Percentiles rank a stretch among this genome's conserved stretches.
phyloP scores from a whole-genome alignment of 2,113 vertebrate genomes.

The Anoplopoma fimbria region DNA sequence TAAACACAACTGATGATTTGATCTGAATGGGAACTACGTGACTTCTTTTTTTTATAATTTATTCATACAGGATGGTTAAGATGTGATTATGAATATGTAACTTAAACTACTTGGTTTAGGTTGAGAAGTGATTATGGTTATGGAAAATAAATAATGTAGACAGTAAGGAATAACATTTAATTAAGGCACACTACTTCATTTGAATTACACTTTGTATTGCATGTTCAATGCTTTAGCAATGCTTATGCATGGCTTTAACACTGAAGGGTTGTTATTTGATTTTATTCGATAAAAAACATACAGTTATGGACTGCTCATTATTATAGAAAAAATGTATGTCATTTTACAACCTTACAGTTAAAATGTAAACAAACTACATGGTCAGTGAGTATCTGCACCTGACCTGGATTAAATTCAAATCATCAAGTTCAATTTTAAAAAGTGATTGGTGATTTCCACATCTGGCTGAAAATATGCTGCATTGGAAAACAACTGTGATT shows the following conservation, averaged over 20 bases:
- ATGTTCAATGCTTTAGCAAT: neutral
- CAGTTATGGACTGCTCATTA: too few species aligned
- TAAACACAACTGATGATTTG: conserved; percentile 1
- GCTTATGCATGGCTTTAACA: too few species aligned
- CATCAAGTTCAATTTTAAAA: too few species aligned
- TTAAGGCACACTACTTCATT: neutral
- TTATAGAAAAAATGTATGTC: too few species aligned
- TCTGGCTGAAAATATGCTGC: too few species aligned
- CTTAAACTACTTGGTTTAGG: neutral
- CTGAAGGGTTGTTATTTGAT: neutral
- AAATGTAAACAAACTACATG: too few species aligned
- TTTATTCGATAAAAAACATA: neutral
- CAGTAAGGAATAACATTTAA: neutral
- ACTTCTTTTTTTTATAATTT: too few species aligned
- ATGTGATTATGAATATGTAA: neutral
- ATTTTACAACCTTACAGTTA: too few species aligned
- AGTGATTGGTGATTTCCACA: too few species aligned
- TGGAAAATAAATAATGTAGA: neutral
- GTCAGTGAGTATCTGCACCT: too few species aligned
- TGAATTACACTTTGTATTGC: neutral
- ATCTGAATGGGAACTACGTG: neutral
- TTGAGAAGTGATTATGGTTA: neutral
- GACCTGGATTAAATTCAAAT: too few species aligned
- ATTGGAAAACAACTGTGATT: too few species aligned
- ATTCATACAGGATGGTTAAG: neutral